Percentiles rank a stretch among this genome's conserved stretches.
Evolutionary conservation across 2,113 vertebrate genomes (phyloP).

Genomic region (Cinclus cinclus): DNA sequence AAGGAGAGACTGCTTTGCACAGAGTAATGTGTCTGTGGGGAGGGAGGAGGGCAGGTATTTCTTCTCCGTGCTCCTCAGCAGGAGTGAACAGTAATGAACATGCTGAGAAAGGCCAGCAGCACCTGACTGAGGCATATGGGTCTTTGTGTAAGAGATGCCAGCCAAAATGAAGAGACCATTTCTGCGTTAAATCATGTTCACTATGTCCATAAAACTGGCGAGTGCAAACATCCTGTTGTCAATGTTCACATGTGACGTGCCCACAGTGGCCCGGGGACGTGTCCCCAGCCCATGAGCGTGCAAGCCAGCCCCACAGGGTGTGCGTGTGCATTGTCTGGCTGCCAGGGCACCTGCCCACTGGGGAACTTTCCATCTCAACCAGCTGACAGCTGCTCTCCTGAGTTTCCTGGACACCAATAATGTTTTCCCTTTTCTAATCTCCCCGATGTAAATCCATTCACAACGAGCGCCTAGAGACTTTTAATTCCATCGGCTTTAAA

Average conservation of each 20-base stretch:
- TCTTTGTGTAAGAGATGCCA: neutral
- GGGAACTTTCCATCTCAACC: constrained; percentile 25
- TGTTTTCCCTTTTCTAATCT: constrained; percentile 67
- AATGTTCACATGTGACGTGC: rapidly evolving
- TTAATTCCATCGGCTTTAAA: constrained; percentile 72
- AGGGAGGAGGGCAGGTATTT: neutral
- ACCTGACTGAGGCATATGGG: neutral
- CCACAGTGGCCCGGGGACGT: neutral
- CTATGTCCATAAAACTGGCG: neutral
- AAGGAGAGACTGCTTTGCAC: neutral
- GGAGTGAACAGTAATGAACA: neutral
- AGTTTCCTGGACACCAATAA: constrained; percentile 64
- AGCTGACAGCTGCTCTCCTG: constrained; percentile 61
- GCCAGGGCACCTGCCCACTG: neutral
- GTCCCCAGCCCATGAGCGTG: rapidly evolving
- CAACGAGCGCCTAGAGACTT: constrained; percentile 64
- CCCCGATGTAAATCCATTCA: constrained; percentile 71
- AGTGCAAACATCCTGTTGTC: neutral
- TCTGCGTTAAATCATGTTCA: rapidly evolving
- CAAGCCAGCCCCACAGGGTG: rapidly evolving
- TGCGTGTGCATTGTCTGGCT: neutral
- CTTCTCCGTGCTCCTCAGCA: neutral
- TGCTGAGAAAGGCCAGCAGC: neutral
- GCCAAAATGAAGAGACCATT: neutral
- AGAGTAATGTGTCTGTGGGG: neutral